These are phyloP conservation scores for Acanthornis magna DNA, from an alignment of 2,797 vertebrate species.

Conservation along the genomic window DNA sequence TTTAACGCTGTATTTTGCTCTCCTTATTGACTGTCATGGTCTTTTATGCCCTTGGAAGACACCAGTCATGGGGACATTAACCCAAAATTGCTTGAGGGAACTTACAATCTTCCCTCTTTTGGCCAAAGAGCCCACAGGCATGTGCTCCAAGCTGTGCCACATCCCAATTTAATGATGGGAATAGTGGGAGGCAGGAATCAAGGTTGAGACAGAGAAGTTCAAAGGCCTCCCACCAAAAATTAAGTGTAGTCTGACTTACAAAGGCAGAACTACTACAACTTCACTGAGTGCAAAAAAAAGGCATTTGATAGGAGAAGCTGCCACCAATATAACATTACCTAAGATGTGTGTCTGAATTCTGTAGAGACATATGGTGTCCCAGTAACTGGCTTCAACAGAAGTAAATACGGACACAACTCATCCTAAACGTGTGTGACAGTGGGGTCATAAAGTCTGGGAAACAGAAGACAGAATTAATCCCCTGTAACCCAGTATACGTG, in stretches of 20 bases:
- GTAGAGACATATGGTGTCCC: not conserved
- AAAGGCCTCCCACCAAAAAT: not conserved
- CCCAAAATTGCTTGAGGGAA: not conserved
- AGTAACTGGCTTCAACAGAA: not conserved
- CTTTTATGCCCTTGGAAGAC: not conserved
- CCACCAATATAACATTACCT: not conserved
- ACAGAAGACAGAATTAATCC: not conserved
- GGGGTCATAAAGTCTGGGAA: not conserved
- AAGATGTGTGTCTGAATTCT: not conserved
- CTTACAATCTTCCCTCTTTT: not conserved
- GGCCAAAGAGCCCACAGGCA: not conserved
- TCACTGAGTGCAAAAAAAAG: not conserved
- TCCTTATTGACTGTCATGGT: not conserved
- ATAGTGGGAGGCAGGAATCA: not conserved
- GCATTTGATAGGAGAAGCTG: not conserved
- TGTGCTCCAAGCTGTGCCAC: not conserved
- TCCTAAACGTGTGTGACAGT: not conserved
- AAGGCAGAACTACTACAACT: not conserved
- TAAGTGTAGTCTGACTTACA: not conserved
- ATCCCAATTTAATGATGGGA: not conserved
- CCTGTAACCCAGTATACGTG: not conserved
- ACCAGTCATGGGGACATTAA: not conserved
- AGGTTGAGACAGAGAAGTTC: not conserved
- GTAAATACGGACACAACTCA: not conserved
- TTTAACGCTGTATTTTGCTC: not conserved